Evolutionary conservation across 2,888 invertebrate species (phyloP), one percentile per base, ranked within the genome.

Genomic region (Tortrix viridana): DNA sequence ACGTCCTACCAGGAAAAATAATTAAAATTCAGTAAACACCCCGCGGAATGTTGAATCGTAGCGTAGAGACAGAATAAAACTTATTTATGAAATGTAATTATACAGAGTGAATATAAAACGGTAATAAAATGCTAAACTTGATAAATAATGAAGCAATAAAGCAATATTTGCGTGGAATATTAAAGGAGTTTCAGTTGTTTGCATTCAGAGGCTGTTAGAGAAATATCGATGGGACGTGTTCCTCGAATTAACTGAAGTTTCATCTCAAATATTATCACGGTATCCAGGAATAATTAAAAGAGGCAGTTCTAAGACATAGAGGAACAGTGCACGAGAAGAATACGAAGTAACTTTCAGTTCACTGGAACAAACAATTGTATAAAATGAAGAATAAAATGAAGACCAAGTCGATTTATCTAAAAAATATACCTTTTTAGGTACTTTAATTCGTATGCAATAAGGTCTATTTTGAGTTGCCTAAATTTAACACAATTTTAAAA

Each of bases 111-210:
- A 62, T 57, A 56, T 50, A 62, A 58, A 63, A 52, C 16, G 50
- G 47, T 58, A 32, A 63, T 58, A 63, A 63, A 63, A 63, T 63
- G 63, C 63, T 63, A 63, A 63, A 58, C 57, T 53, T 63, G 47
- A 53, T 63, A 63, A 63, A 53, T 63, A 58, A 63, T 58, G 63
- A 53, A 41, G 63, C 63, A 48, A 63, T 63, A 63, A 63, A 58
- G 63, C 58, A 63, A 63, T 63, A 63, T 63, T 63, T 63, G 58
- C 63, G 53, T 53, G 16, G 63, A 63, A 63, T 63, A 63, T 63
- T n/a, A 53, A 63, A 63, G 41, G 53, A 63, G 62, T 50, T 41
- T 38, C 16, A 53, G 63, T 43, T 46, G 50, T 63, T 63, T 58
- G 58, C 53, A 63, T 63, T 63, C 63, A 63, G 43, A 58, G 58